Base-by-base conservation (phyloP, 2,888 invertebrate species). In the Agriopis marginaria region DNA sequence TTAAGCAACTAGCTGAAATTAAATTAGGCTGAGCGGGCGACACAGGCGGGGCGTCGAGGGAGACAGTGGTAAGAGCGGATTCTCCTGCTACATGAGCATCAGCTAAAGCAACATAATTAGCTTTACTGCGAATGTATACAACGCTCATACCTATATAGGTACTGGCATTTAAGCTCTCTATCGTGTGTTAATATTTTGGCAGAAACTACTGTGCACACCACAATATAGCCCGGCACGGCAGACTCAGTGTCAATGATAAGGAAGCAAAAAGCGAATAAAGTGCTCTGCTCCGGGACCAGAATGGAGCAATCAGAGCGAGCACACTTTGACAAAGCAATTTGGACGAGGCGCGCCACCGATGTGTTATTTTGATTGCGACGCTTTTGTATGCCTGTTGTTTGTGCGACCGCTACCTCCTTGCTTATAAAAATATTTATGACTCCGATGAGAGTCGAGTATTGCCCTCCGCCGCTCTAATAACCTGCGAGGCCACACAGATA, bases 281-380 rank as follows among this genome's bases (percentile, higher is more conserved):
- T 78, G 80, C 72, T 72, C 63, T 84, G 87, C 83, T 81, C 80
- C 80, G 83, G 84, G 82, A 88, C 85, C 85, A 91, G 90, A 93
- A 92, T 90, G 85, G 89, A 90, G 90, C 92, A 93, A 93, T 92
- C 92, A 92, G 86, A 83, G 88, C 85, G 88, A 86, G 89, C 89
- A 89, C 89, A 90, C 89, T 91, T 89, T 92, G 92, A 92, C 92
- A 90, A 88, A 91, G 91, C 91, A 91, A 92, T 92, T 92, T 89
- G 87, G 89, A 83, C 85, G 85, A 86, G 83, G 87, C 86, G 83
- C 82, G 85, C 84, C 84, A 83, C 84, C 89, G 85, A 91, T 90
- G 89, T 91, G 89, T 92, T 92, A 90, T 92, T 92, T 90, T 91
- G 90, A 92, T 91, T 90, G 91, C 88, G 86, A 81, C 86, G 88